Percentiles rank a stretch among this genome's conserved stretches.
Conservation (phyloP, 2,888 invertebrate genomes). For the Smittia aterrima region DNA sequence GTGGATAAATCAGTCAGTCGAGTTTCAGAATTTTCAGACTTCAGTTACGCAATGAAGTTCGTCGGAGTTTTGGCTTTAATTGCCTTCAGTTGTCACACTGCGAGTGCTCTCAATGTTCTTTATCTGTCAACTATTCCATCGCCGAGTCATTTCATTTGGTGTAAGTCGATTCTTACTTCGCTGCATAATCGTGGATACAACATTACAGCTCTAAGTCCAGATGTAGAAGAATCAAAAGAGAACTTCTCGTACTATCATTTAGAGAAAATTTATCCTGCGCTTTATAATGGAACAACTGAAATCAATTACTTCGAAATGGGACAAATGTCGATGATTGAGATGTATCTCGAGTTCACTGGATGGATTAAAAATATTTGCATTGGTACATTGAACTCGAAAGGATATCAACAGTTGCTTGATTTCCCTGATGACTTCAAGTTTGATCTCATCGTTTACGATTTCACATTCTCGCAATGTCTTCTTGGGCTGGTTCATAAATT, state of each 20-base stretch:
- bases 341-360: neutral
- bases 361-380: constrained; percentile 42
- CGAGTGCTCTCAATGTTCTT: constrained; percentile 14
- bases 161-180: constrained; percentile 36
- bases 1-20: neutral
- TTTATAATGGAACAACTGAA: constrained; percentile 36
- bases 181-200: constrained; percentile 40
- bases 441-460: constrained; percentile 47
- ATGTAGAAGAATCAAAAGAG: constrained; percentile 40
- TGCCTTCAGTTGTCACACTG: neutral
- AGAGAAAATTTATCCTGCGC: constrained; percentile 41
- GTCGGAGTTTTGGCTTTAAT: too few species aligned
- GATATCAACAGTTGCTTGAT: constrained; percentile 45
- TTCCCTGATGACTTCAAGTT: constrained; percentile 47
- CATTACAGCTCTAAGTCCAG: constrained; percentile 42
- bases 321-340: neutral
- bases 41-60: neutral
- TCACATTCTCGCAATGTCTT: constrained; percentile 46
- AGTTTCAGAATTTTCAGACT: neutral
- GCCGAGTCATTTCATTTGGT: constrained; percentile 38
- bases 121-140: constrained; percentile 29
- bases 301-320: constrained; percentile 22
- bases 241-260: constrained; percentile 42
- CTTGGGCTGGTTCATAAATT: constrained; percentile 48
- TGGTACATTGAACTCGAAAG: constrained; percentile 45